Evolutionary conservation across 2,113 vertebrate genomes (phyloP).

Genomic region (sheep (Ovis aries)): ARS-UI_Ramb_v3.0 NC_056071.1:51671501-51672000

Average conservation of each 20-base stretch:
- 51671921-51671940: neutral
- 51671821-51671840: neutral
- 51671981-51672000: neutral
- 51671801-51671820: neutral
- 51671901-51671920: neutral
- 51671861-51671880: neutral
- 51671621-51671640: slow-evolving; percentile 26
- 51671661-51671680: slow-evolving; percentile 3
- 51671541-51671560: neutral
- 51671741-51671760: neutral
- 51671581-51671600: slow-evolving; percentile 36
- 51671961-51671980: neutral
- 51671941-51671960: neutral
- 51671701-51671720: neutral
- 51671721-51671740: neutral
- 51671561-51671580: neutral
- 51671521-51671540: neutral
- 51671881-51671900: neutral
- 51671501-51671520: fast-evolving
- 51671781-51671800: neutral
- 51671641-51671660: slow-evolving; percentile 30
- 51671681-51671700: neutral
- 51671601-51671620: slow-evolving; percentile 20
- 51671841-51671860: neutral
- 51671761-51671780: slow-evolving; percentile 16